Conservation (phyloP, 2,113 vertebrate species). For the Grus americana region DNA sequence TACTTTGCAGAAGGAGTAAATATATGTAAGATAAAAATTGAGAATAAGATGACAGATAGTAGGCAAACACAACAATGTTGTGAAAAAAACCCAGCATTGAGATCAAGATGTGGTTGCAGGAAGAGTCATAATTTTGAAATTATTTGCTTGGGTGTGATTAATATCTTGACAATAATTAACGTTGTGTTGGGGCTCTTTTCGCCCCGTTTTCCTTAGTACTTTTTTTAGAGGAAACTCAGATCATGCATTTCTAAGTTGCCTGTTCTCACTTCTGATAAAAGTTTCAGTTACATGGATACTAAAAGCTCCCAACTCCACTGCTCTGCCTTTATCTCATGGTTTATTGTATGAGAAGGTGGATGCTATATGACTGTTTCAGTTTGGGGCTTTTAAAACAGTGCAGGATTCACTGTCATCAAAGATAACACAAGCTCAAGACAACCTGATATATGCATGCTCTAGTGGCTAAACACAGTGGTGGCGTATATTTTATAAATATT, state of each 20-base stretch:
- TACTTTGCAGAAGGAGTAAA: not conserved
- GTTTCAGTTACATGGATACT: not conserved
- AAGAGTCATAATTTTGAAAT: not conserved
- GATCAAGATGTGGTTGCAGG: not conserved
- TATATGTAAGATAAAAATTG: not conserved
- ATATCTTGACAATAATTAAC: not conserved
- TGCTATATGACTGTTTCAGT: not conserved
- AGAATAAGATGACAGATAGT: not conserved
- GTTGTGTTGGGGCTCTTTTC: not conserved
- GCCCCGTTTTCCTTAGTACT: not conserved
- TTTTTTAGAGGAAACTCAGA: not conserved
- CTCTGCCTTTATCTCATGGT: not conserved
- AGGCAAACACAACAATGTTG: not conserved
- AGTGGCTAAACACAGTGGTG: not conserved
- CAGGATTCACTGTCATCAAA: not conserved
- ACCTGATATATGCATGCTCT: not conserved
- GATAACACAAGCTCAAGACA: not conserved
- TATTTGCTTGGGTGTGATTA: not conserved
- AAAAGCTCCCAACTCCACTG: not conserved
- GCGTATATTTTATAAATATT: not conserved
- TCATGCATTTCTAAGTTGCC: not conserved
- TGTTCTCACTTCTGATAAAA: not conserved
- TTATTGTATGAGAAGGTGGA: not conserved
- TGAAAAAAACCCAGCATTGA: not conserved
- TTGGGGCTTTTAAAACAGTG: not conserved